phyloP scores from a whole-genome alignment of 2,113 vertebrate genomes.

The Solea solea region DNA sequence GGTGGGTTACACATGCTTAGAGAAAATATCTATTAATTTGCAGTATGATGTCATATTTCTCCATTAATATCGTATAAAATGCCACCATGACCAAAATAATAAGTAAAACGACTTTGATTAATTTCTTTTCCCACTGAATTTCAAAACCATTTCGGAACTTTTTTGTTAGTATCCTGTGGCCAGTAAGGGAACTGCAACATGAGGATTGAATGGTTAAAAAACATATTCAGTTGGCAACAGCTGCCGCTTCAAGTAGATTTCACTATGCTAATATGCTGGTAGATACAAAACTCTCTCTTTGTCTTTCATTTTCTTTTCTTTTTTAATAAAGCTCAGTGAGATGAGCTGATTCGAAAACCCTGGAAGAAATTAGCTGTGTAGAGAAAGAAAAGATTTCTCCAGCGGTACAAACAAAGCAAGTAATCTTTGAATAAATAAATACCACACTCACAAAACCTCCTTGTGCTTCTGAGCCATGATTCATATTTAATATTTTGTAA shows the following conservation, averaged over 20 bases:
- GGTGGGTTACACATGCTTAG: no score
- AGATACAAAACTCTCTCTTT: background rate
- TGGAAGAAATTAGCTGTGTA: background rate
- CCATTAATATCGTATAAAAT: no score
- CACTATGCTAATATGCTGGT: background rate
- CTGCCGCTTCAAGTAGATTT: no score
- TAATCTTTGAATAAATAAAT: background rate
- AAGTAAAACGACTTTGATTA: no score
- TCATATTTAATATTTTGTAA: slow-evolving; percentile 2
- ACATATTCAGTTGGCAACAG: background rate
- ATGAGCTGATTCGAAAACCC: background rate
- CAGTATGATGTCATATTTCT: no score
- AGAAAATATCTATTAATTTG: no score
- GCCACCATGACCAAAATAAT: no score
- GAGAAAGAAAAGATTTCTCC: background rate
- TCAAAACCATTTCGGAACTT: background rate
- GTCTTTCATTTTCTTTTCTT: no score
- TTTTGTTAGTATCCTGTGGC: background rate
- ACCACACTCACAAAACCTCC: background rate
- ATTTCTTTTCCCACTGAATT: no score
- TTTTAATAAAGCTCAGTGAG: no score
- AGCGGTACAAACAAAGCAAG: background rate
- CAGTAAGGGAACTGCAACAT: background rate
- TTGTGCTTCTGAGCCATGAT: background rate
- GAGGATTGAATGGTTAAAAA: background rate